A percentile compares a stretch with the other conserved stretches of the same genome.
Conservation (phyloP, 2,888 invertebrate genomes). For the Tridacna gigas region DNA sequence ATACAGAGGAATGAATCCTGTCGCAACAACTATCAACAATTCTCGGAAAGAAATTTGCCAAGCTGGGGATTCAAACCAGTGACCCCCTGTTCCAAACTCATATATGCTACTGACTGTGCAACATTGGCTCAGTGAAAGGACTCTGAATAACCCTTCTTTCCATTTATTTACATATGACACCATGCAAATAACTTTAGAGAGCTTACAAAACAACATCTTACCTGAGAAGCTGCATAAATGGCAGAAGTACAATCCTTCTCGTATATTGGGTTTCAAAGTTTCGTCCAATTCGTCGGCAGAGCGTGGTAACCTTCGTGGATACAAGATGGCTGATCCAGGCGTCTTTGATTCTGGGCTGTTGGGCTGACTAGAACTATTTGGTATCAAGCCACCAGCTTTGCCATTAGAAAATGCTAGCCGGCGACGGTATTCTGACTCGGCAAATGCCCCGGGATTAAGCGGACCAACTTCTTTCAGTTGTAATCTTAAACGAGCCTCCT, state of each 20-base stretch:
- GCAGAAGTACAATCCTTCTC: slow-evolving; percentile 85
- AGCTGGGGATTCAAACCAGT: no score
- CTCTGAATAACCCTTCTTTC: not conserved
- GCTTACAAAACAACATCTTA: slow-evolving; percentile 59
- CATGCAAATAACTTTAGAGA: not conserved
- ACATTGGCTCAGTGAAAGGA: no score
- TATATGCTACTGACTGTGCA: not conserved
- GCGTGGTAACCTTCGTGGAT: slow-evolving; percentile 11
- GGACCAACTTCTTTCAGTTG: slow-evolving; percentile 39
- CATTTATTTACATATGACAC: not conserved
- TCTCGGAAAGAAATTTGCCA: no score
- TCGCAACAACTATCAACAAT: no score
- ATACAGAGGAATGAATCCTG: no score
- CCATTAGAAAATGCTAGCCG: slow-evolving; percentile 11
- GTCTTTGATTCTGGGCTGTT: slow-evolving; percentile 45
- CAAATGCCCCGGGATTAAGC: slow-evolving; percentile 1
- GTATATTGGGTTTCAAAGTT: slow-evolving; percentile 43
- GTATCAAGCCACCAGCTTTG: not conserved
- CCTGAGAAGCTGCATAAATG: slow-evolving; percentile 86
- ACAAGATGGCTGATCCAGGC: slow-evolving; percentile 30
- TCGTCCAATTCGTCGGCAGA: slow-evolving; percentile 51
- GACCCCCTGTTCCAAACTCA: no score
- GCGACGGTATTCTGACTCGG: slow-evolving; percentile 26
- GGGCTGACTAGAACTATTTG: slow-evolving; percentile 27
- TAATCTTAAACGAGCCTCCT: slow-evolving; percentile 51